Evolutionary conservation across 2,888 invertebrate species (phyloP), one percentile per base, ranked within the genome.

Genomic region (Parelbella ahira): DNA sequence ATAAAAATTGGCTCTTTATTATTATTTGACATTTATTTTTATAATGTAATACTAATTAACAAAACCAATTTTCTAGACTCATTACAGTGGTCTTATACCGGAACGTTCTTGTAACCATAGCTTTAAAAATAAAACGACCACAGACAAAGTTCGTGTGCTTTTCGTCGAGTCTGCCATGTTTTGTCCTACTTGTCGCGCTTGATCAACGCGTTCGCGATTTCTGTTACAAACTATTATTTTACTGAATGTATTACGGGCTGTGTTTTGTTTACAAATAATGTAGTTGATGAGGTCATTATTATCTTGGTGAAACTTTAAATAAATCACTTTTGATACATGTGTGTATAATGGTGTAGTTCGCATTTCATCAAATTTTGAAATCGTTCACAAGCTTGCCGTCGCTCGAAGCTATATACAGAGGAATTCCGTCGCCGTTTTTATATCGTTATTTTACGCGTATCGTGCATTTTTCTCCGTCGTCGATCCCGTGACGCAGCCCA

Each of bases 131-230:
- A 73, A 76, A 74, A 73, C 43, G 50, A 68, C 71, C 82, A 84
- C 61, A 86, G 83, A 86, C 76, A 77, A 82, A 51, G 58, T 75
- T 76, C 72, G 66, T 75, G 73, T 71, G 75, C 76, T 77, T 80
- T 82, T 82, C 73, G 53, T 59, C 54, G 70, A 73, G 82, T 79
- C 88, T 84, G 88, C 88, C 88, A 88, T 88, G 88, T 88, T 88
- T 87, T 88, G 86, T 86, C 80, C 76, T 86, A 86, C 84, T 84
- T 87, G 84, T 88, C 86, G 88, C 83, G 86, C 79, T 86, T 80
- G 80, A 76, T 75, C 77, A 78, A 83, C 81, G 83, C 83, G 73
- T 82, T 79, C 63, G 78, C 74, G 81, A 74, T 75, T 78, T 72
- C 65, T 71, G 74, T 75, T 74, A 58, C 50, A 49, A 77, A 76